Percentiles rank a stretch among this genome's conserved stretches.
Conservation (phyloP, 1,140 invertebrate species). For the Atopsyche davidsoni region DNA sequence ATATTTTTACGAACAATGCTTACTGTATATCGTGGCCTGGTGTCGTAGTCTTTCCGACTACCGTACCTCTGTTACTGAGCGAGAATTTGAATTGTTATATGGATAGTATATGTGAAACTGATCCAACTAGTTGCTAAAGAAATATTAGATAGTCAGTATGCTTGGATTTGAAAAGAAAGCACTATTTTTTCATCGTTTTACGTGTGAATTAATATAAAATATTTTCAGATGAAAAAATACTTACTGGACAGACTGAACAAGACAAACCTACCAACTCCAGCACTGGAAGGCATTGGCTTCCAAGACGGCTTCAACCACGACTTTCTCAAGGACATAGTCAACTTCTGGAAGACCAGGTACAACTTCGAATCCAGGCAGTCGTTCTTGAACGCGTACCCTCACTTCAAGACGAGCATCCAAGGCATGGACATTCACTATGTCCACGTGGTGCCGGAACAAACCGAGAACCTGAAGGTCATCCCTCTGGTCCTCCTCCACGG, state of each 20-base stretch:
- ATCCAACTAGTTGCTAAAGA: background rate
- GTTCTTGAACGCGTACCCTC: slow-evolving; percentile 63
- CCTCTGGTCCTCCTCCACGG: slow-evolving; percentile 77
- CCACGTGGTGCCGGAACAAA: slow-evolving; percentile 48
- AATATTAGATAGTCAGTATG: background rate
- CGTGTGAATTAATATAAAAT: background rate
- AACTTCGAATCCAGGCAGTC: slow-evolving; percentile 65
- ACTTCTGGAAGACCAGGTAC: slow-evolving; percentile 70
- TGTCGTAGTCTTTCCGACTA: background rate
- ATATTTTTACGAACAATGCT: slow-evolving; percentile 1
- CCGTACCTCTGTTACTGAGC: background rate
- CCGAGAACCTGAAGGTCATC: slow-evolving; percentile 46
- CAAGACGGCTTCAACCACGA: slow-evolving; percentile 72
- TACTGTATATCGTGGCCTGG: background rate
- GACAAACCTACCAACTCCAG: slow-evolving; percentile 46
- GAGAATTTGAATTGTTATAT: background rate
- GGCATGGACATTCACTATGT: slow-evolving; percentile 72
- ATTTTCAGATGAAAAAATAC: slow-evolving; percentile 53
- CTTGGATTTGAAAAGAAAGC: no score
- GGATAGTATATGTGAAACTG: background rate
- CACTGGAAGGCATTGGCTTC: slow-evolving; percentile 64
- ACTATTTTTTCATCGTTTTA: slow-evolving; percentile 2
- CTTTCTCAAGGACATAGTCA: slow-evolving; percentile 58
- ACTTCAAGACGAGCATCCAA: slow-evolving; percentile 67
- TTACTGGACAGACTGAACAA: slow-evolving; percentile 54